Evolutionary conservation across 2,888 invertebrate species (phyloP), one percentile per base, ranked within the genome.

Genomic region (Himalopsyche japonica): DNA sequence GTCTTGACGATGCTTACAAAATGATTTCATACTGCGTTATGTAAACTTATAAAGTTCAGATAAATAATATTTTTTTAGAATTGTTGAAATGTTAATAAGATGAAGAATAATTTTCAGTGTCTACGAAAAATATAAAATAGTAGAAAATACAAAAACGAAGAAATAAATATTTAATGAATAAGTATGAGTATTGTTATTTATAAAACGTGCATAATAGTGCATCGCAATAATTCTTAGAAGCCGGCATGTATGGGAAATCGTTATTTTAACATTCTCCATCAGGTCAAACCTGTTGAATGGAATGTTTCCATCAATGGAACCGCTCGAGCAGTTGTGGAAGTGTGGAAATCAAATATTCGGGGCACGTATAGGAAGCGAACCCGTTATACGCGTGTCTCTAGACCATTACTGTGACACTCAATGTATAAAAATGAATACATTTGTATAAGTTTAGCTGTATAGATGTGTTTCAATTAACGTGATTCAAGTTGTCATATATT

Each of bases 321-420:
- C 27, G 70, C 27, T 24, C 30, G 12, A 70, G 12, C 5, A 70
- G 70, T 27, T 15, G 27, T 70, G 70, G 70, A 70, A 70, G 70
- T 70, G 70, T 70, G 70, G 70, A 70, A 70, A 70, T 70, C 20
- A 70, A 15, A 20, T n/a, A 83, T 83, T 81, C 81, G 47, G 57
- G 43, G 77, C 85, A 83, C 81, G 83, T 49, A 78, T 30, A 82
- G 85, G 85, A 85, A 85, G 80, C 43, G 79, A 80, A 77, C 76
- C 85, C 85, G 85, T 83, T 85, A 83, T 37, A 49, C 82, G 80
- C 81, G 85, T 77, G 48, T 79, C 64, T 20, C 27, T 57, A 12
- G 24, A 77, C 37, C 2, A 34, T n/a, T 34, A 70, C 70, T 7
- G 27, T 27, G 57, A 6, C 24, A 20, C 24, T 7, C n/a, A 24